Percentiles rank a stretch among this genome's conserved stretches.
Evolutionary conservation across 2,113 vertebrate species (phyloP).

Genomic region (Indicator indicator): DNA sequence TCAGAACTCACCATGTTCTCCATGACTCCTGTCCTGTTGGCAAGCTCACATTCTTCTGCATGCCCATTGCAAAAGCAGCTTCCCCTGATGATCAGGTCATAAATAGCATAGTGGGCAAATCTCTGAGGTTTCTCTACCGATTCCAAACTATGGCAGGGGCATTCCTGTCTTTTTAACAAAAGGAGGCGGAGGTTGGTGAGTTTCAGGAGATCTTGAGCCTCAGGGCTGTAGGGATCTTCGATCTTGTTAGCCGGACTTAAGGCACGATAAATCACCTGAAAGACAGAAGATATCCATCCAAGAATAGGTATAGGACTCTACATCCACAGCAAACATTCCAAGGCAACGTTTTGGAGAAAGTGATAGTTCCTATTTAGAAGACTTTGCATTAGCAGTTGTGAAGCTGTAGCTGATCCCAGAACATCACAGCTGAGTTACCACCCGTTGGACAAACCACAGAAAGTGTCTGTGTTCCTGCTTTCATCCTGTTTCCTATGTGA

Average conservation of each 20-base stretch:
- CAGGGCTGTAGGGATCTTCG: slow-evolving; percentile 83
- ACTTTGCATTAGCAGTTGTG: neutral
- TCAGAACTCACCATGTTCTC: slow-evolving; percentile 67
- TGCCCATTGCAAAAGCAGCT: slow-evolving; percentile 91
- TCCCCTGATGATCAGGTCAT: slow-evolving; percentile 84
- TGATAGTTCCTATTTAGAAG: neutral
- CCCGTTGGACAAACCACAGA: neutral
- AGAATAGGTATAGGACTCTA: neutral
- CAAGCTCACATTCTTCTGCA: slow-evolving; percentile 81
- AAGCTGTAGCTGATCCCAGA: neutral
- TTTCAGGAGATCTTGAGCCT: slow-evolving; percentile 80
- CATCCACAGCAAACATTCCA: neutral
- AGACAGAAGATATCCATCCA: neutral
- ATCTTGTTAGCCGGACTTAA: slow-evolving; percentile 75
- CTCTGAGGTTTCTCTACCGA: slow-evolving; percentile 67
- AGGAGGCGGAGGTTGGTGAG: slow-evolving; percentile 87
- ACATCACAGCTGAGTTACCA: neutral
- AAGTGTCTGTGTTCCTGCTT: neutral
- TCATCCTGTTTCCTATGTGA: neutral
- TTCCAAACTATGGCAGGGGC: slow-evolving; percentile 55
- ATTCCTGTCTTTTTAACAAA: slow-evolving; percentile 84
- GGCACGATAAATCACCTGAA: slow-evolving; percentile 86
- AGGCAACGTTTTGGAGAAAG: neutral
- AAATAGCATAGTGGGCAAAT: slow-evolving; percentile 83
- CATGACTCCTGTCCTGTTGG: slow-evolving; percentile 19